Evolutionary conservation across 2,888 invertebrate genomes (phyloP).

Genomic region (Dilophus febrilis): DNA sequence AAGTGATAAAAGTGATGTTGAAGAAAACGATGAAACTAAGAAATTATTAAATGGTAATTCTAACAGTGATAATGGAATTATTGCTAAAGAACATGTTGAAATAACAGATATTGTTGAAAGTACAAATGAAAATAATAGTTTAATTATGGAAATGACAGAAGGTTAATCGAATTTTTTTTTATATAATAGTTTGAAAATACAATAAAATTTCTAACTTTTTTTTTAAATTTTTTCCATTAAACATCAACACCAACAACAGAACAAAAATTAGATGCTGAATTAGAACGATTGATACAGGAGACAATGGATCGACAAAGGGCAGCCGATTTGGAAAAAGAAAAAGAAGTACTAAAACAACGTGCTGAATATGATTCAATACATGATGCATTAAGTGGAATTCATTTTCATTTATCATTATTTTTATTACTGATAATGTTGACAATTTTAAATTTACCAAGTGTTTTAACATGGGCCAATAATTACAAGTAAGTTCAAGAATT

Average conservation of each 20-base stretch:
- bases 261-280: constrained; percentile 1
- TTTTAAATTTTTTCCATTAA: not conserved
- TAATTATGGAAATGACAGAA: not conserved
- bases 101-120: not conserved
- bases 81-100: not conserved
- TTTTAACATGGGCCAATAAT: constrained; percentile 65
- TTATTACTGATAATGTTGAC: constrained; percentile 47
- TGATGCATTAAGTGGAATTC: constrained; percentile 33
- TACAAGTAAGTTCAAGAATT: constrained; percentile 42
- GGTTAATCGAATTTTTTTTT: not conserved
- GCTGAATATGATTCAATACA: constrained; percentile 15
- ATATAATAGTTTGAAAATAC: too few relatives aligned
- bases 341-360: constrained; percentile 6
- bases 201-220: too few relatives aligned
- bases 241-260: not conserved
- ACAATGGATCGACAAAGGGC: constrained; percentile 2
- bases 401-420: constrained; percentile 59
- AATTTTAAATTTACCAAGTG: constrained; percentile 50
- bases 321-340: constrained; percentile 9
- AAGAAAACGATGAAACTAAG: too few relatives aligned
- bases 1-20: too few relatives aligned
- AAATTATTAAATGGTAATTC: too few relatives aligned
- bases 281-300: constrained; percentile 7
- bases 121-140: constrained; percentile 1
- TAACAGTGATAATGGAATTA: too few relatives aligned